These are phyloP conservation scores for Globia sparganii DNA, from an alignment of 2,888 invertebrate species.

Conservation along the genomic window DNA sequence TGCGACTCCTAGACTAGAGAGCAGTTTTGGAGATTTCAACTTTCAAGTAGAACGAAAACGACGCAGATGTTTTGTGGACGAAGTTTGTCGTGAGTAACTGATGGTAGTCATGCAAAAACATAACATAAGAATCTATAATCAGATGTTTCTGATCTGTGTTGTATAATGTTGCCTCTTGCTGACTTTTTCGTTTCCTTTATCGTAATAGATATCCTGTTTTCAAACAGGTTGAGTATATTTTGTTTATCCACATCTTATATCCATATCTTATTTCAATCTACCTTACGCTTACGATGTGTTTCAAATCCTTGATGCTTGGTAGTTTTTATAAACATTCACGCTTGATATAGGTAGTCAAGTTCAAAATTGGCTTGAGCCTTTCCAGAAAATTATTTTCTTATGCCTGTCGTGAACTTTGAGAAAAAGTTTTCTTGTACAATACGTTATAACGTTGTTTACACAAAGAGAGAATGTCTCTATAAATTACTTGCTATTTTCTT, in stretches of 20 bases:
- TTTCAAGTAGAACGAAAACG: conserved; percentile 8
- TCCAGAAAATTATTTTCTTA: conserved; percentile 4
- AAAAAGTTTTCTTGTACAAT: not conserved
- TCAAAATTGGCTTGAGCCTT: not conserved
- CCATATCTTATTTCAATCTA: not conserved
- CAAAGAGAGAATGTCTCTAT: not conserved
- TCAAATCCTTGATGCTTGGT: not conserved
- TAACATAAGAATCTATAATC: not conserved
- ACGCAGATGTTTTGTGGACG: conserved; percentile 32
- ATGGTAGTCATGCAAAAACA: not conserved
- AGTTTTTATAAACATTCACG: not conserved
- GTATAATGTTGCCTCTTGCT: too few species aligned
- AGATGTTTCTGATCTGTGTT: not conserved
- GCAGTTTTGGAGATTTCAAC: conserved; percentile 28
- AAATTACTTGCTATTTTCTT: conserved; percentile 35
- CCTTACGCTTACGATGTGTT: not conserved
- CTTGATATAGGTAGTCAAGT: not conserved
- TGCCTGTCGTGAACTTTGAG: conserved; percentile 7
- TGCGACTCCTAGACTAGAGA: conserved; percentile 25
- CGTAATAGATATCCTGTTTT: not conserved
- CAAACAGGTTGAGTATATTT: not conserved
- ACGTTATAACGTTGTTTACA: conserved; percentile 3
- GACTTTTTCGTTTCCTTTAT: too few species aligned
- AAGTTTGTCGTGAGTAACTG: conserved; percentile 29
- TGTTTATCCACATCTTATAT: not conserved